phyloP scores from a whole-genome alignment of 2,797 vertebrate genomes.

The Spea hammondii region DNA sequence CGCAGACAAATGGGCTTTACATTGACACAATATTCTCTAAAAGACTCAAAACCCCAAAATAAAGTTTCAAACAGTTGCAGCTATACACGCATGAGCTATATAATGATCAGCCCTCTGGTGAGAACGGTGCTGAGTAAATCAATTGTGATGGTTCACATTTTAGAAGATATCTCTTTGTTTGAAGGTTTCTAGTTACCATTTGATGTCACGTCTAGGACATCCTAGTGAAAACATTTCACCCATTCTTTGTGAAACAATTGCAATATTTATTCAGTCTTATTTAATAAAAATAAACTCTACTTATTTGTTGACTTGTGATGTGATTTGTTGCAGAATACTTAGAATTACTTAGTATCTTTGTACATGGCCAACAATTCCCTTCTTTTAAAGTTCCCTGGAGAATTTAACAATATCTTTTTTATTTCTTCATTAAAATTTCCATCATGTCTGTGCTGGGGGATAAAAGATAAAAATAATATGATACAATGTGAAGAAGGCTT shows the following conservation, averaged over 20 bases:
- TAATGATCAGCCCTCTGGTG: neutral
- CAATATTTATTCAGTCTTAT: slow-evolving; percentile 14
- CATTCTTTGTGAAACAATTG: neutral
- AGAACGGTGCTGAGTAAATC: neutral
- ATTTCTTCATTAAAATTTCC: slow-evolving; percentile 49
- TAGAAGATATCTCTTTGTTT: neutral
- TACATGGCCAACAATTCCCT: slow-evolving; percentile 33
- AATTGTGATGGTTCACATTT: neutral
- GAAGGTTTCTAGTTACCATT: neutral
- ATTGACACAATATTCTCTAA: neutral
- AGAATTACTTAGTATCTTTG: slow-evolving; percentile 30
- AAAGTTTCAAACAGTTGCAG: neutral
- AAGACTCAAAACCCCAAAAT: neutral
- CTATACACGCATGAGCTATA: neutral
- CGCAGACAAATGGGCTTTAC: neutral
- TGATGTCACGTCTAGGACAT: neutral
- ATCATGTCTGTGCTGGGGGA: slow-evolving; percentile 41
- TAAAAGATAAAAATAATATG: slow-evolving; percentile 39
- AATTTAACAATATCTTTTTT: slow-evolving; percentile 44
- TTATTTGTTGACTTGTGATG: slow-evolving; percentile 23
- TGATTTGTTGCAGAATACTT: slow-evolving; percentile 41
- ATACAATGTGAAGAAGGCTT: slow-evolving; percentile 28
- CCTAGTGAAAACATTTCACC: neutral
- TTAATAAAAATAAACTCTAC: neutral
- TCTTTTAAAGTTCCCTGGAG: slow-evolving; percentile 16